Evolutionary conservation across 2,113 vertebrate genomes (phyloP).

Genomic region (Trochalopteron elliotii): DNA sequence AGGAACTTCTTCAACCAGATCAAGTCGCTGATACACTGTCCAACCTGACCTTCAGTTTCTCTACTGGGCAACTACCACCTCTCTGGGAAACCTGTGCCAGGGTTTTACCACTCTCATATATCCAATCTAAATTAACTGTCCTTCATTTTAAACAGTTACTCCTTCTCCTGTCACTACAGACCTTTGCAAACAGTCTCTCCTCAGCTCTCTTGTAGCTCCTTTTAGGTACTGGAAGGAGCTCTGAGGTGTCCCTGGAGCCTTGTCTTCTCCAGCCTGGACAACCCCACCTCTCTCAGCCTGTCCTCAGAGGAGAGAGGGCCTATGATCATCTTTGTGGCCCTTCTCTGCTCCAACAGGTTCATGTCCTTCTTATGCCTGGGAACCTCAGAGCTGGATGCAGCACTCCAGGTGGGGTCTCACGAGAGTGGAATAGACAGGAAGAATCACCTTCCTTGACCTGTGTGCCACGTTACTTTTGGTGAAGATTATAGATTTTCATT

Average conservation of each 20-base stretch:
- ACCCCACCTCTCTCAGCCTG: not conserved
- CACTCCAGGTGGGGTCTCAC: not conserved
- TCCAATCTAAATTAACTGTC: not conserved
- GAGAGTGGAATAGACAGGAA: not conserved
- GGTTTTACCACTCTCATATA: not conserved
- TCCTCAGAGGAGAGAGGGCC: not conserved
- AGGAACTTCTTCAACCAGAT: not conserved
- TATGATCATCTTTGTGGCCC: not conserved
- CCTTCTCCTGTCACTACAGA: not conserved
- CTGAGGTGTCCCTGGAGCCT: not conserved
- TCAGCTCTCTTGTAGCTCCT: not conserved
- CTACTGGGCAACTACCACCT: not conserved
- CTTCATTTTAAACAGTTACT: not conserved
- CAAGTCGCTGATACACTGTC: not conserved
- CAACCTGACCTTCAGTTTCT: not conserved
- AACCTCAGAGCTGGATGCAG: not conserved
- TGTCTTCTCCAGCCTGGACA: not conserved
- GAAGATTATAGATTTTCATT: not conserved
- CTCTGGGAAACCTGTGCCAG: not conserved
- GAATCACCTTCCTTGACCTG: not conserved
- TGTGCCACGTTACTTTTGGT: not conserved
- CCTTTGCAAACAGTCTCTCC: not conserved
- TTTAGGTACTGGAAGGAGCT: not conserved
- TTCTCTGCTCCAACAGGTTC: no score
- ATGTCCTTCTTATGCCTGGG: not conserved